Percentiles rank a stretch among this genome's conserved stretches.
Conservation (phyloP, 2,888 invertebrate genomes). For the Coremacera marginata region DNA sequence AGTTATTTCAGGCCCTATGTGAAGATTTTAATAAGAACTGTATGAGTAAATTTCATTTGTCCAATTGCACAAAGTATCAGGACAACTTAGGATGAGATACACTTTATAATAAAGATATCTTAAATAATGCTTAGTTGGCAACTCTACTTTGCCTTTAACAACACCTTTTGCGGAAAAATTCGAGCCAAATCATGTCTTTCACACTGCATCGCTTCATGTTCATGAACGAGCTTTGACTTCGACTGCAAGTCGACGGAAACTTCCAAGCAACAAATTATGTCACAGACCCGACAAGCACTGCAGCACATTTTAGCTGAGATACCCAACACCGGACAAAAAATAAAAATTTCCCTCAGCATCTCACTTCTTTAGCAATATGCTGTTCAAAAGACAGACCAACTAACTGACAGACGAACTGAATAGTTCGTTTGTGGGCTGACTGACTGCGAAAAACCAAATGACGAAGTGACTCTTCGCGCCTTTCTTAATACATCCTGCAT, state of each 20-base stretch:
- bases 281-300: slow-evolving; percentile 53
- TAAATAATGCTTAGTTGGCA: slow-evolving; percentile 3
- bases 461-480: slow-evolving; percentile 54
- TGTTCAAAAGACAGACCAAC: slow-evolving; percentile 45
- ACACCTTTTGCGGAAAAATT: slow-evolving; percentile 44
- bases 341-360: slow-evolving; percentile 37
- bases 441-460: slow-evolving; percentile 47
- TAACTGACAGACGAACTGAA: background rate
- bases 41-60: too few species aligned
- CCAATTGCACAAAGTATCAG: too few species aligned
- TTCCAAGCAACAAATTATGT: slow-evolving; percentile 52
- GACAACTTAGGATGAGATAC: too few species aligned
- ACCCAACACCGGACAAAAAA: slow-evolving; percentile 35
- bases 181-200: slow-evolving; percentile 60
- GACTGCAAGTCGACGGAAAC: slow-evolving; percentile 52
- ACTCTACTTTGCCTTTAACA: slow-evolving; percentile 3
- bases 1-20: too few species aligned
- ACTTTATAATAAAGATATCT: too few species aligned
- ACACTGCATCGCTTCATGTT: slow-evolving; percentile 50
- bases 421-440: background rate
- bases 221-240: slow-evolving; percentile 42
- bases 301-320: slow-evolving; percentile 44
- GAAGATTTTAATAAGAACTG: too few species aligned
- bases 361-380: slow-evolving; percentile 49
- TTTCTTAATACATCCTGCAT: slow-evolving; percentile 45